These are phyloP conservation scores for Oryctolagus cuniculus DNA, from an alignment of 2,113 vertebrate genomes.

Conservation along the genomic window mOryCun1.1 NC_091432.1:179406501-179407000, in stretches of 20 bases:
- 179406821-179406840: conserved; percentile 10
- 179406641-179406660: conserved; percentile 64
- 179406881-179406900: conserved; percentile 56
- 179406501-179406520: conserved; percentile 63
- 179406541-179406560: conserved; percentile 29
- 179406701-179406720: not conserved
- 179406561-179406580: conserved; percentile 64
- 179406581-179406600: conserved; percentile 31
- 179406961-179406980: no score
- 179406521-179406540: conserved; percentile 64
- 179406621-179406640: conserved; percentile 75
- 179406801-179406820: conserved; percentile 28
- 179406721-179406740: not conserved
- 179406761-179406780: not conserved
- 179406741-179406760: not conserved
- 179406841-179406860: conserved; percentile 3
- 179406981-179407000: no score
- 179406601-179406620: conserved; percentile 52
- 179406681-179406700: not conserved
- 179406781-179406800: not conserved
- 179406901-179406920: not conserved
- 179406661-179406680: conserved; percentile 62
- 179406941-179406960: no score
- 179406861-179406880: conserved; percentile 34
- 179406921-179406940: no score